These are phyloP conservation scores for Tamandua tetradactyla DNA, from an alignment of 2,797 vertebrate species.

Conservation along the genomic window DNA sequence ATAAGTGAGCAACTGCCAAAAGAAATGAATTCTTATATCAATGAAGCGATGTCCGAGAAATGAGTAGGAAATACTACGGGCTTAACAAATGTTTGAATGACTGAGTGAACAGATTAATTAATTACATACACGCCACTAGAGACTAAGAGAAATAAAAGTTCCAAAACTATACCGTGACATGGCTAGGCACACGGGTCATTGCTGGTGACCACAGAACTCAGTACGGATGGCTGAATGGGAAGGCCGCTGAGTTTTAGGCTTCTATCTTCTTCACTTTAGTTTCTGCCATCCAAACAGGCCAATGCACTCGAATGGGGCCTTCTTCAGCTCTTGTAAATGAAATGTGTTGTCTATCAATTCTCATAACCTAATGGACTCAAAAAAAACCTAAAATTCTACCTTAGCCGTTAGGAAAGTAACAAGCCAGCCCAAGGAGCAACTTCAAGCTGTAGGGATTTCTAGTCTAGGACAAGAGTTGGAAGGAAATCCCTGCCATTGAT, in stretches of 20 bases:
- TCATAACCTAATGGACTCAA: background rate
- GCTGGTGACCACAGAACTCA: background rate
- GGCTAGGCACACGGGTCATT: background rate
- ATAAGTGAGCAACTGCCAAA: background rate
- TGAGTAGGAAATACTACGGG: background rate
- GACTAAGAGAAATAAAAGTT: background rate
- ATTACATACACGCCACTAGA: background rate
- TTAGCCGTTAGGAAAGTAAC: background rate
- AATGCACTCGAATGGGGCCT: background rate
- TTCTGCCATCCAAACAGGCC: background rate
- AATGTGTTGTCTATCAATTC: background rate
- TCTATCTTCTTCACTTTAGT: background rate
- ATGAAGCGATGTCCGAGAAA: background rate
- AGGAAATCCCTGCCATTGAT: background rate
- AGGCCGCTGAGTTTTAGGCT: background rate
- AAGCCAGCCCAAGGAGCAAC: background rate
- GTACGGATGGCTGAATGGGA: fast-evolving
- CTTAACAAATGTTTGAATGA: background rate
- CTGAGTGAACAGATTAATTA: background rate
- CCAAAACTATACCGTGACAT: background rate
- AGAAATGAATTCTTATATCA: background rate
- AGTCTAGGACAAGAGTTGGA: too few relatives aligned
- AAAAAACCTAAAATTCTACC: background rate
- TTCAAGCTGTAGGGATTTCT: background rate
- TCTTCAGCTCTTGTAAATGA: background rate